These are phyloP conservation scores for Dryas iulia DNA, from an alignment of 1,140 invertebrate genomes.

Conservation along the genomic window DNA sequence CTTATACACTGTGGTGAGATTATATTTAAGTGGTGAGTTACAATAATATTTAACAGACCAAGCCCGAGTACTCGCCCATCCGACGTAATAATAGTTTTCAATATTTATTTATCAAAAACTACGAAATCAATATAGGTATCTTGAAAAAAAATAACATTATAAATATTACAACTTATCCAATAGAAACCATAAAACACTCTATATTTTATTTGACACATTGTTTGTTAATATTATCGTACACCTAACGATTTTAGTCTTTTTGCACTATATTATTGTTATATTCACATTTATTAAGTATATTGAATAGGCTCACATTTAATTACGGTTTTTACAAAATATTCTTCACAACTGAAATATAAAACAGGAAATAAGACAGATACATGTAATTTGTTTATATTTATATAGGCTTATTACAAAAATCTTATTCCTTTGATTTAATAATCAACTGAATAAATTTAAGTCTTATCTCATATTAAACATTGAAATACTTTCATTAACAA, in stretches of 20 bases:
- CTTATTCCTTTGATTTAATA: neutral
- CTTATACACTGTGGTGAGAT: neutral
- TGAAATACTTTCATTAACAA: slow-evolving; percentile 9
- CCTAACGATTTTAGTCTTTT: slow-evolving; percentile 58
- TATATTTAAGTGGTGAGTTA: too few species aligned
- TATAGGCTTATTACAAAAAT: neutral
- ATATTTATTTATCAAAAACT: slow-evolving; percentile 79
- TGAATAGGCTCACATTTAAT: slow-evolving; percentile 25
- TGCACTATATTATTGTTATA: slow-evolving; percentile 71
- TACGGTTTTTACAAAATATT: slow-evolving; percentile 15
- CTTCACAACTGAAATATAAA: slow-evolving; percentile 12
- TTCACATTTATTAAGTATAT: slow-evolving; percentile 59
- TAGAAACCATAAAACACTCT: slow-evolving; percentile 39
- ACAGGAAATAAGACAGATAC: slow-evolving; percentile 21
- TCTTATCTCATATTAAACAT: slow-evolving; percentile 26
- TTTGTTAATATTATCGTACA: slow-evolving; percentile 61
- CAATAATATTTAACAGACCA: neutral
- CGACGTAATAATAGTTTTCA: slow-evolving; percentile 50
- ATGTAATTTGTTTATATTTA: neutral
- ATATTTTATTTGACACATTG: slow-evolving; percentile 42
- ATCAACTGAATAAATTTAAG: neutral
- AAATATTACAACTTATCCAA: slow-evolving; percentile 71
- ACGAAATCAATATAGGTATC: slow-evolving; percentile 59
- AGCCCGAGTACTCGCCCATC: slow-evolving; percentile 60
- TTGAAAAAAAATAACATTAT: slow-evolving; percentile 69